phyloP scores from a whole-genome alignment of 2,113 vertebrate genomes.

The Polyodon spathula region DNA sequence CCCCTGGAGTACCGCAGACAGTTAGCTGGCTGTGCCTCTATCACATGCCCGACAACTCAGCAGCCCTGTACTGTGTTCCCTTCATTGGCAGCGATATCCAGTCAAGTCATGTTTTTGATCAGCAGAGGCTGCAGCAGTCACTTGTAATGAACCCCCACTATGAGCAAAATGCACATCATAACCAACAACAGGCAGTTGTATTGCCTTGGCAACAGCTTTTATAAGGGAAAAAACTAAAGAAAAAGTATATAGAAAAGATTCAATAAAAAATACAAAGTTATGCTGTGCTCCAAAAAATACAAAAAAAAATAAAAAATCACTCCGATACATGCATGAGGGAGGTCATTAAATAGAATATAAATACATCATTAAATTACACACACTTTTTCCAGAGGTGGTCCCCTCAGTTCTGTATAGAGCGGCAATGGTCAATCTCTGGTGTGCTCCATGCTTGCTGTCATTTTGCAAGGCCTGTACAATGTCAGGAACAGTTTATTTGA shows the following conservation, averaged over 20 bases:
- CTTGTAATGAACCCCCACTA: background rate
- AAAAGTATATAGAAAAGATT: background rate
- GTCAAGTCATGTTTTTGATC: too few species aligned
- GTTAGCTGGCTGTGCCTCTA: too few species aligned
- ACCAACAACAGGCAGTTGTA: constrained; percentile 11
- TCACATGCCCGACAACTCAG: too few species aligned
- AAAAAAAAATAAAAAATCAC: constrained; percentile 3
- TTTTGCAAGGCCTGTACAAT: too few species aligned
- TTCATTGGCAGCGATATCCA: too few species aligned
- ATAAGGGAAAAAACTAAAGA: background rate
- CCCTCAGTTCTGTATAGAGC: background rate
- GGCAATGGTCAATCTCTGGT: background rate
- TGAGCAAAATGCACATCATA: constrained; percentile 14
- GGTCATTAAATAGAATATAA: constrained; percentile 22
- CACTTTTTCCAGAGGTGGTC: background rate
- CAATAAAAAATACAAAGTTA: background rate
- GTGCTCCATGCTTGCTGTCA: too few species aligned
- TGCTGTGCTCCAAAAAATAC: background rate
- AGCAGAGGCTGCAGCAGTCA: too few species aligned
- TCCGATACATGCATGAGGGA: constrained; percentile 10
- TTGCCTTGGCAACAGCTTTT: constrained; percentile 5
- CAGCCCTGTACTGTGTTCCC: too few species aligned
- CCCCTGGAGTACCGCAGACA: too few species aligned
- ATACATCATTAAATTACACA: constrained; percentile 20
- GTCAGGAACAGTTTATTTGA: too few species aligned